These are phyloP conservation scores for Leptodactylus fuscus DNA, from an alignment of 2,113 vertebrate genomes.

Conservation along the genomic window DNA sequence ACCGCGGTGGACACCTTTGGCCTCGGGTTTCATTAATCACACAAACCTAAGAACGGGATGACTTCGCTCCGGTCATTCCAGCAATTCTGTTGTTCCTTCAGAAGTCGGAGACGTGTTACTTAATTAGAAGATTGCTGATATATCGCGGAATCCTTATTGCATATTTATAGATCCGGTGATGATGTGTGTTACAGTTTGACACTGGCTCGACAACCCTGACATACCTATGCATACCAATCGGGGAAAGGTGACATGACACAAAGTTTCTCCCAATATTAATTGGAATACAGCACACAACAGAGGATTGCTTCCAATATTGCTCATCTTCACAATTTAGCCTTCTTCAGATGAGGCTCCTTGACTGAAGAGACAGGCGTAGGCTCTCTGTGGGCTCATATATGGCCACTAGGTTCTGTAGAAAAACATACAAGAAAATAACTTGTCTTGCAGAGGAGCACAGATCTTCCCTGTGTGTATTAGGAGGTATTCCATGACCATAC, in stretches of 20 bases:
- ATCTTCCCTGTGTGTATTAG: too few relatives aligned
- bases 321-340: not conserved
- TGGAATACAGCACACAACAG: not conserved
- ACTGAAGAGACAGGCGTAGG: too few relatives aligned
- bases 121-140: not conserved
- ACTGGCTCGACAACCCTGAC: not conserved
- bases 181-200: too few relatives aligned
- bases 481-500: too few relatives aligned
- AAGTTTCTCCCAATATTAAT: not conserved
- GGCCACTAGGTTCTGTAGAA: too few relatives aligned
- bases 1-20: not conserved
- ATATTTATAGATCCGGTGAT: constrained; percentile 34
- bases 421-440: too few relatives aligned
- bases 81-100: not conserved
- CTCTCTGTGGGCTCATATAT: too few relatives aligned
- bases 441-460: too few relatives aligned
- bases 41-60: not conserved
- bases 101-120: not conserved
- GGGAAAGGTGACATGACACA: not conserved
- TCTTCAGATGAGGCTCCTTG: not conserved
- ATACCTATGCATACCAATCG: not conserved
- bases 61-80: not conserved
- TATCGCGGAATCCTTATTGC: not conserved
- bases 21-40: not conserved
- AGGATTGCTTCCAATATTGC: not conserved